Evolutionary conservation across 2,888 invertebrate genomes (phyloP), one percentile per base, ranked within the genome.

Genomic region (Monopis laevigella): DNA sequence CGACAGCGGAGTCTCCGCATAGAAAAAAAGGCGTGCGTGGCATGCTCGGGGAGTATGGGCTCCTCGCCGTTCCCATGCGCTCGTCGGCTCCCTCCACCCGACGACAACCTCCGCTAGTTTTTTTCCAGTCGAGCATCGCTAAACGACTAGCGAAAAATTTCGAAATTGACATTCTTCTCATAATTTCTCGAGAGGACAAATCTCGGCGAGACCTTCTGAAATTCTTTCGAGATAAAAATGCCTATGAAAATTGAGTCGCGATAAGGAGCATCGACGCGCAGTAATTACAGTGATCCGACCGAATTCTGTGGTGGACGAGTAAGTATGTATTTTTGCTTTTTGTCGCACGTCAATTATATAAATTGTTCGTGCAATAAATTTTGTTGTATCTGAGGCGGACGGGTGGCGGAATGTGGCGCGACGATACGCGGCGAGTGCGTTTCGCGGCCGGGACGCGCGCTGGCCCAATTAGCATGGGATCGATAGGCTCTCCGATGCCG

Each of bases 281-380:
- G 67, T 74, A 77, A 75, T 78, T 73, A 70, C 67, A 10, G 34
- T 12, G 41, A 19, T 13, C 13, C 54, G 54, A 47, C 59, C 55
- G 60, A 56, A 68, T 69, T 71, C 66, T 65, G 62, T 62, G 55
- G 62, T 53, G 58, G 65, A 65, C 65, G 65, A 63, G 70, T 71
- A 71, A 63, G 70, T 71, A 71, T 66, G 67, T 64, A 70, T 69
- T 72, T 61, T 72, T 65, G 66, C 67, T 72, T 77, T 78, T 77
- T 75, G 74, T 67, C 63, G 65, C 68, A 62, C 63, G 77, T 78
- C 77, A 78, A 78, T 80, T 81, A 78, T 78, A 75, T 75, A 75
- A 74, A 78, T 75, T 72, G 74, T 72, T 69, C 63, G 69, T 71
- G 78, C 71, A 77, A 80, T 80, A 78, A 81, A 78, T 80, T 78